phyloP scores from a whole-genome alignment of 2,797 vertebrate genomes.

The Hemitrygon akajei region DNA sequence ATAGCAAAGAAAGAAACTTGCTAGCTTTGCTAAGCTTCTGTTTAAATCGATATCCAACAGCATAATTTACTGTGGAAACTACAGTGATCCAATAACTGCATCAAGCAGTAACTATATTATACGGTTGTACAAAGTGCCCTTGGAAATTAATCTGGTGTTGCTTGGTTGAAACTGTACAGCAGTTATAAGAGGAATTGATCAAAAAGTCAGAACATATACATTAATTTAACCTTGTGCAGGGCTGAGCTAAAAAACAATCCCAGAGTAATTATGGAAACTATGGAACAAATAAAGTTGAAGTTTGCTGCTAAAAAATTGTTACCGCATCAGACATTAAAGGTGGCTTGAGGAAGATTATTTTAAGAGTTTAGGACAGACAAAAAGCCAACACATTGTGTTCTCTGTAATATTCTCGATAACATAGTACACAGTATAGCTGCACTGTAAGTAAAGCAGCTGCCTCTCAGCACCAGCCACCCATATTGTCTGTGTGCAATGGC shows the following conservation, averaged over 20 bases:
- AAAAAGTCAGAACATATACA: background rate
- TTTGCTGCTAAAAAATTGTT: background rate
- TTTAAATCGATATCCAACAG: background rate
- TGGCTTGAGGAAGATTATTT: background rate
- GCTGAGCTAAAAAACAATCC: background rate
- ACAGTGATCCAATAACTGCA: background rate
- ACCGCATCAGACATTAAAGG: background rate
- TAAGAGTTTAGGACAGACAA: background rate
- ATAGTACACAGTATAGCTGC: no score
- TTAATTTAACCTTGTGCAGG: background rate
- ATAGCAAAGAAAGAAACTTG: background rate
- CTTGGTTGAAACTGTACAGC: background rate
- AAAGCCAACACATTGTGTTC: no score
- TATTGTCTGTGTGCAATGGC: no score
- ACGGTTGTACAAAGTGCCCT: background rate
- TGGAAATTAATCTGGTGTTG: background rate
- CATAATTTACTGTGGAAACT: background rate
- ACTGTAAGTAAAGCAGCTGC: no score
- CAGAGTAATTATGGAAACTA: background rate
- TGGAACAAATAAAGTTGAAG: background rate
- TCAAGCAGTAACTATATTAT: background rate
- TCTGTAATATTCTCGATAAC: no score
- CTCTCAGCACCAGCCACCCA: no score
- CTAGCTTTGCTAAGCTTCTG: background rate
- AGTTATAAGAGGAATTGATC: background rate